Conservation (phyloP, 2,888 invertebrate genomes). For the Euplagia quadripunctaria region DNA sequence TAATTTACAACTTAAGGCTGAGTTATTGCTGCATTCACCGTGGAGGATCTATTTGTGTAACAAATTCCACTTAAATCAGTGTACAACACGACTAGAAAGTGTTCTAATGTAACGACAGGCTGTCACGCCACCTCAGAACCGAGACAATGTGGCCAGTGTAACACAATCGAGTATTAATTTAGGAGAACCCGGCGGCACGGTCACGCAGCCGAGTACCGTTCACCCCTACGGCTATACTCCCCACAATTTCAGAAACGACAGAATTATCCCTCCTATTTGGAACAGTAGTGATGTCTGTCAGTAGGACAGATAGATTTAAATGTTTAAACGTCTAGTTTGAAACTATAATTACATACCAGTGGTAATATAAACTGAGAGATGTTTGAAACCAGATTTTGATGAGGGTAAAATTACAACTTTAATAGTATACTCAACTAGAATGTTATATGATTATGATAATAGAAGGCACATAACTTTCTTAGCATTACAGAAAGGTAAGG, state of each 20-base stretch:
- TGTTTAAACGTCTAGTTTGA: conserved; percentile 28
- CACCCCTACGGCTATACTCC: conserved; percentile 71
- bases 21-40: conserved; percentile 37
- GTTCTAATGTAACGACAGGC: conserved; percentile 72
- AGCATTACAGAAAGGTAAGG: conserved; percentile 48
- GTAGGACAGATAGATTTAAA: conserved; percentile 54
- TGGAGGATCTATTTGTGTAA: conserved; percentile 56
- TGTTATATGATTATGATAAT: conserved; percentile 56
- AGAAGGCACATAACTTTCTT: conserved; percentile 38
- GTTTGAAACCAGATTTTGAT: conserved; percentile 36
- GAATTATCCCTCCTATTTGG: conserved; percentile 64
- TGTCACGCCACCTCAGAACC: conserved; percentile 69
- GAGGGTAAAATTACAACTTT: conserved; percentile 51
- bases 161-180: conserved; percentile 79
- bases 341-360: conserved; percentile 29
- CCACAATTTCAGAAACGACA: conserved; percentile 73
- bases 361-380: conserved; percentile 23
- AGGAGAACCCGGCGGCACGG: conserved; percentile 73
- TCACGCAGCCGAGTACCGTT: conserved; percentile 78
- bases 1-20: conserved; percentile 40
- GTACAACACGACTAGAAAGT: conserved; percentile 73
- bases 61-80: conserved; percentile 64
- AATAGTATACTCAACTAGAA: conserved; percentile 33
- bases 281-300: conserved; percentile 70
- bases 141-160: conserved; percentile 70